Evolutionary conservation across 2,797 vertebrate genomes (phyloP), one percentile per base, ranked within the genome.

Genomic region (Chrosomus eos): DNA sequence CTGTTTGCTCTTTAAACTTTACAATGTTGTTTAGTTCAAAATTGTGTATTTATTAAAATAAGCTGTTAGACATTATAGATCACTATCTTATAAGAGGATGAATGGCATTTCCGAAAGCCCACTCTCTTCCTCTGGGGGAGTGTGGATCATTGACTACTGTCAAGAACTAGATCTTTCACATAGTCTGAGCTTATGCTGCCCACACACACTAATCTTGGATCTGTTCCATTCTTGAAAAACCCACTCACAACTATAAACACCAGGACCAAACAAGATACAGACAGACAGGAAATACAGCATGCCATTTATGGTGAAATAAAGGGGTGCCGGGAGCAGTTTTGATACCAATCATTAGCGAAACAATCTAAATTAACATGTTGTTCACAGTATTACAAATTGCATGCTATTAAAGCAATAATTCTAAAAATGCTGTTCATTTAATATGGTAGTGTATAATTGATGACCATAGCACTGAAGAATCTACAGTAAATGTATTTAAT

Each of bases 131-230:
- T 83, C 7, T 51, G 6, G 10, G 23, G 18, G 80, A 58, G 51
- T 72, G 3, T 72, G 33, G 48, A 31, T 43, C 71, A 45, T 3
- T 45, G 38, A 28, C 38, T 33, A 28, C 80, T 70, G 48, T 21
- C 45, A 81, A 81, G n/a, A 60, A 40, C 38, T 81, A 43, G 11
- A 60, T 58, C 51, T 43, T 43, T 23, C 53, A 18, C 58, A 58
- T 43, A 45, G 53, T 43, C 18, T 53, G 33, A 51, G 48, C 31
- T 68, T 55, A 48, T 70, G 5, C 28, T 38, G 53, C 83, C 76
- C 53, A 51, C 83, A 64, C 19, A 48, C 7, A 7, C 51, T 79
- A 84, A 78, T 79, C 66, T 84, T 23, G 28, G 28, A 84, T 84
- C 83, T 19, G 55, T 60, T 36, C n/a, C 14, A 51, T 72, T 72